These are phyloP conservation scores for Unio delphinus DNA, from an alignment of 2,888 invertebrate species.

Conservation along the genomic window DNA sequence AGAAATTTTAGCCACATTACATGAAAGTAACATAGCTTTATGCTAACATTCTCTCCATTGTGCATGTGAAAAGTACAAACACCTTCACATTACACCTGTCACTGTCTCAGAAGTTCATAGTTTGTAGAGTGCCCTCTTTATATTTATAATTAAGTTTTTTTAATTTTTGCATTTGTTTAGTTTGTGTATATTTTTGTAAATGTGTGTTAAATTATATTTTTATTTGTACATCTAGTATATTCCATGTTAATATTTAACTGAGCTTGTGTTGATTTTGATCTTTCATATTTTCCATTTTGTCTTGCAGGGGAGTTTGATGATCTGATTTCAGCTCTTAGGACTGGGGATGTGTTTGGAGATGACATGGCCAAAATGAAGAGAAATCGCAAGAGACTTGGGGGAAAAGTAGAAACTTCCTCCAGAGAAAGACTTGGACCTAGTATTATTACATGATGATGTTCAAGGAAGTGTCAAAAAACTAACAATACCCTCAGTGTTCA, in stretches of 20 bases:
- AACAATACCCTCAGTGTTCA: too few relatives aligned
- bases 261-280: constrained; percentile 1
- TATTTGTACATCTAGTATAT: background rate
- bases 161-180: too few relatives aligned
- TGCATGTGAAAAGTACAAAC: too few relatives aligned
- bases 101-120: too few relatives aligned
- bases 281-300: constrained; percentile 4
- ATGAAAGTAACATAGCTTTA: too few relatives aligned
- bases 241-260: background rate
- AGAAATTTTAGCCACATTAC: too few relatives aligned
- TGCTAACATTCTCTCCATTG: too few relatives aligned
- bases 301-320: constrained; percentile 91
- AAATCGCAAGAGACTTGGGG: constrained; percentile 77
- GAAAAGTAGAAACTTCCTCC: constrained; percentile 21
- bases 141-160: too few relatives aligned
- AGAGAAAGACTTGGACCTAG: constrained; percentile 19
- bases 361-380: constrained; percentile 94
- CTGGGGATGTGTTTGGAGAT: constrained; percentile 96
- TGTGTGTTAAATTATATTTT: background rate
- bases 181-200: background rate
- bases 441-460: too few relatives aligned
- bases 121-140: too few relatives aligned
- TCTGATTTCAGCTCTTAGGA: constrained; percentile 92
- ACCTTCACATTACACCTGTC: too few relatives aligned
- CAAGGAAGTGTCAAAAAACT: too few relatives aligned